Conservation (phyloP, 2,797 vertebrate species). For the Rhinella marina region DNA sequence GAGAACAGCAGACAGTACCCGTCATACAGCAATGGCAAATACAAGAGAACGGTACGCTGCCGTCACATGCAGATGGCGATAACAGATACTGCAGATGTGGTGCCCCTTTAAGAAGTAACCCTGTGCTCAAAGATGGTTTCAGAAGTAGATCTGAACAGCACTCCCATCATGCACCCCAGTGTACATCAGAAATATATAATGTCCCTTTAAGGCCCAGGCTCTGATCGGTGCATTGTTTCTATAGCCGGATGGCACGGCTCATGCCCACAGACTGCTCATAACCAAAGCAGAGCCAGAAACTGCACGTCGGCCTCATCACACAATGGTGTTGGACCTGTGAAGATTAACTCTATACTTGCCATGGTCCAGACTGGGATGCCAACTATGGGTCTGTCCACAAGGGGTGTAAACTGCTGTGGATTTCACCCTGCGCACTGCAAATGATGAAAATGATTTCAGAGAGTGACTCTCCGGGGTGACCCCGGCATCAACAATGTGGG, state of each 20-base stretch:
- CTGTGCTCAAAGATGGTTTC: not conserved
- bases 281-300: not conserved
- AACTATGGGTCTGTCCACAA: no score
- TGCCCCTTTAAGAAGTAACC: not conserved
- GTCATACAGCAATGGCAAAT: not conserved
- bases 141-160: not conserved
- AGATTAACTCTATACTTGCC: not conserved
- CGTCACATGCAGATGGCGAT: not conserved
- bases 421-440: no score
- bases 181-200: not conserved
- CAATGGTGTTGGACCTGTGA: not conserved
- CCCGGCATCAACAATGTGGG: slow-evolving; percentile 64
- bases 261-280: not conserved
- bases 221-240: not conserved
- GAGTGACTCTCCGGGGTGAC: no score
- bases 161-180: not conserved
- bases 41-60: not conserved
- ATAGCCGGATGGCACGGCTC: not conserved
- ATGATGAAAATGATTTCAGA: no score
- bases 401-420: no score
- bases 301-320: no score
- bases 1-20: no score
- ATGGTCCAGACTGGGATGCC: not conserved
- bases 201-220: not conserved
- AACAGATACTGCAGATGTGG: not conserved